phyloP scores from a whole-genome alignment of 2,797 vertebrate species.

The Urosaurus nigricauda region DNA sequence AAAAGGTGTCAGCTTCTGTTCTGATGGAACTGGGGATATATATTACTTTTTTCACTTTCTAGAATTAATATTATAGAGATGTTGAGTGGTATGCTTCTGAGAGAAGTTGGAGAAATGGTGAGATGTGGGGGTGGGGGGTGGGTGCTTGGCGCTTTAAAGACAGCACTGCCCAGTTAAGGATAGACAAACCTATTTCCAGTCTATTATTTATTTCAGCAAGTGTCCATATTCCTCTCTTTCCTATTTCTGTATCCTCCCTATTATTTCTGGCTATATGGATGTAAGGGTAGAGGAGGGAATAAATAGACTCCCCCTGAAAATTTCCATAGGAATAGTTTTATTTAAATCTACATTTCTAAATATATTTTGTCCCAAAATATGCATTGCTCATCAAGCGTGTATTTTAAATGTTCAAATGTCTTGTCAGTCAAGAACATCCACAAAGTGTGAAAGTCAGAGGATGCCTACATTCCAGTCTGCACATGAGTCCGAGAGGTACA shows the following conservation, averaged over 20 bases:
- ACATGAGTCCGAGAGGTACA: neutral
- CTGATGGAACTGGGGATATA: constrained; percentile 1
- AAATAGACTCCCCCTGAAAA: neutral
- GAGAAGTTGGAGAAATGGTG: neutral
- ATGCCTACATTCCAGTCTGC: neutral
- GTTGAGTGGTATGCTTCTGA: neutral
- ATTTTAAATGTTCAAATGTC: neutral
- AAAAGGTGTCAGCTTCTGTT: neutral
- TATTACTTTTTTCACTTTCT: neutral
- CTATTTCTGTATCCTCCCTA: neutral
- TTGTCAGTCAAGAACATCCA: neutral
- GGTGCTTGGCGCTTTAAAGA: neutral
- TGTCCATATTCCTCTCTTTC: neutral
- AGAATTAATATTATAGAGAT: constrained; percentile 5
- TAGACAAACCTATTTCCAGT: neutral
- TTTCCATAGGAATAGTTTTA: neutral
- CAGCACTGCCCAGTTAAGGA: neutral
- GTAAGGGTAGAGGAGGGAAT: too few species aligned
- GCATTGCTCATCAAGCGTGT: neutral
- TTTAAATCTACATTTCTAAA: neutral
- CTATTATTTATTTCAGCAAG: neutral
- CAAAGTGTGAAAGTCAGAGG: neutral
- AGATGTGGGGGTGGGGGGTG: neutral
- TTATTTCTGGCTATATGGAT: neutral
- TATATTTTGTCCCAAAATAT: neutral